Percentiles rank a stretch among this genome's conserved stretches.
These are phyloP conservation scores for Leptinotarsa undecemlineata DNA, from an alignment of 1,140 invertebrate genomes.

Conservation along the genomic window DNA sequence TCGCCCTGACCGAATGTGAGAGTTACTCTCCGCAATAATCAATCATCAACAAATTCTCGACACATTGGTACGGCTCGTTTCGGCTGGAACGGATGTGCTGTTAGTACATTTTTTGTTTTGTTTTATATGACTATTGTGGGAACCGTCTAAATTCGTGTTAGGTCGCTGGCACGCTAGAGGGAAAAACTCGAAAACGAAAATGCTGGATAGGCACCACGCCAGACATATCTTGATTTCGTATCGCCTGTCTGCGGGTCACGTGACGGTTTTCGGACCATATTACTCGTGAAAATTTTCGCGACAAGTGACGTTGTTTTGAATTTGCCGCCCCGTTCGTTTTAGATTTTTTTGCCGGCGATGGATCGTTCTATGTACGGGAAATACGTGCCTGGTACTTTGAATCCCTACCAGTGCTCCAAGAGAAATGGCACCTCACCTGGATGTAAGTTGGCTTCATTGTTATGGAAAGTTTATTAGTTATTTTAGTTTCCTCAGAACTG, in stretches of 20 bases:
- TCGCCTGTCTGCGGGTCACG: neutral
- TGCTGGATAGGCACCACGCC: conserved; percentile 12
- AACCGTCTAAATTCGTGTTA: conserved; percentile 20
- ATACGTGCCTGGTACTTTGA: conserved; percentile 74
- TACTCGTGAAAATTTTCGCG: neutral
- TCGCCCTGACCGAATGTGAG: conserved; percentile 3
- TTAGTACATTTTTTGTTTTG: conserved; percentile 14
- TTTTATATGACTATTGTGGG: conserved; percentile 26
- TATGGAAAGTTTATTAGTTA: neutral
- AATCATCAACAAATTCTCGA: neutral
- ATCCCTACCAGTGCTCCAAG: conserved; percentile 78
- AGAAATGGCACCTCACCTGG: conserved; percentile 80
- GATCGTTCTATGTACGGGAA: conserved; percentile 86
- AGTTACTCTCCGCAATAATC: neutral
- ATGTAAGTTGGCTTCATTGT: conserved; percentile 70
- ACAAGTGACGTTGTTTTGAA: conserved; percentile 16
- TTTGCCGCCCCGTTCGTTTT: conserved; percentile 4
- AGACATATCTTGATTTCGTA: neutral
- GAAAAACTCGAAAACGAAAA: conserved; percentile 14
- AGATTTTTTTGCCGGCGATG: conserved; percentile 57
- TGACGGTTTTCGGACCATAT: neutral
- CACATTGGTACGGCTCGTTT: neutral
- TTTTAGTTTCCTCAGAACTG: too few species aligned
- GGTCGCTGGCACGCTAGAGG: neutral
- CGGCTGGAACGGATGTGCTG: conserved; percentile 1